Evolutionary conservation across 2,113 vertebrate genomes (phyloP).

Genomic region (Atractosteus spatula): DNA sequence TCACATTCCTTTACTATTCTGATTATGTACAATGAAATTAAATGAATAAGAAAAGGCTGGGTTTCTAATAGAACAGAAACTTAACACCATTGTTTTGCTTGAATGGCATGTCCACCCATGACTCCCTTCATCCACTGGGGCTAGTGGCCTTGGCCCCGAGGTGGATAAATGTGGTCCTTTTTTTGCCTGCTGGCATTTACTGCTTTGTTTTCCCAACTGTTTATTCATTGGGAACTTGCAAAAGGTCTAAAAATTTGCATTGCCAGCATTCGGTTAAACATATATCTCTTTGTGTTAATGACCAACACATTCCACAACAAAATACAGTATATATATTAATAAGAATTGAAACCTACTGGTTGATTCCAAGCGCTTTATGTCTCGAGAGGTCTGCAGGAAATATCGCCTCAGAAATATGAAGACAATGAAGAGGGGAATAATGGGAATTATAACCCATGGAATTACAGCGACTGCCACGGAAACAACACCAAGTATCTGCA

Average conservation of each 20-base stretch:
- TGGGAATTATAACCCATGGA: conserved; percentile 79
- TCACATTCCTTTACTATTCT: no score
- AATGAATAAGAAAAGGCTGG: no score
- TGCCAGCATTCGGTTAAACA: conserved; percentile 38
- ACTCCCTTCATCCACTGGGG: conserved; percentile 47
- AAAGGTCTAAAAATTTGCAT: conserved; percentile 50
- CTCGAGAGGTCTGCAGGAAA: conserved; percentile 82
- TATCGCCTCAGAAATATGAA: conserved; percentile 81
- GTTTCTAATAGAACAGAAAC: no score
- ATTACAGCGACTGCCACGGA: conserved; percentile 77
- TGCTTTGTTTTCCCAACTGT: not conserved
- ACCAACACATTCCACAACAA: conserved; percentile 44
- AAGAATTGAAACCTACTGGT: conserved; percentile 70
- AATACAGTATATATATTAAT: conserved; percentile 1
- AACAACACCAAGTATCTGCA: conserved; percentile 78
- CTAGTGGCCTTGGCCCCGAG: conserved; percentile 21
- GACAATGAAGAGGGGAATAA: conserved; percentile 72
- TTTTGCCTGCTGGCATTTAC: conserved; percentile 25
- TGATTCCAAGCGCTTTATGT: conserved; percentile 85
- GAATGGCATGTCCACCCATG: no score
- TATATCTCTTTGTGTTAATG: conserved; percentile 65
- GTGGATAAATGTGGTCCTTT: conserved; percentile 27
- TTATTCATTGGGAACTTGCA: conserved; percentile 1
- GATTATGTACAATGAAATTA: no score
- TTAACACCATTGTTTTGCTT: no score